Conservation (phyloP, 2,113 vertebrate genomes). For the Larimichthys polyactis region DNA sequence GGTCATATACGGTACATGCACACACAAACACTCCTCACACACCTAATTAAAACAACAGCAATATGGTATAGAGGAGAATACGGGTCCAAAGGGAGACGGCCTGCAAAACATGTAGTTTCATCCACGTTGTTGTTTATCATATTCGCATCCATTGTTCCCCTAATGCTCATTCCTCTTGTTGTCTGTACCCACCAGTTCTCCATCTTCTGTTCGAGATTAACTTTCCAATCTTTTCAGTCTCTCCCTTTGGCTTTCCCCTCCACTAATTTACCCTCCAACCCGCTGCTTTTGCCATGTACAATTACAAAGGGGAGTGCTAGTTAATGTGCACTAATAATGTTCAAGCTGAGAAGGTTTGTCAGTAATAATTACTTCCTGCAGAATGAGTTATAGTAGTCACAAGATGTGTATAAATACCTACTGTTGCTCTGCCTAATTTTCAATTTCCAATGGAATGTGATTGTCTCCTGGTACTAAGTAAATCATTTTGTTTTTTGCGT, state of each 20-base stretch:
- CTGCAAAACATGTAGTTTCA: conserved; percentile 72
- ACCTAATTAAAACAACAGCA: conserved; percentile 85
- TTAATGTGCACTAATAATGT: conserved; percentile 89
- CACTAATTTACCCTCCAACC: conserved; percentile 86
- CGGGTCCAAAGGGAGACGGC: conserved; percentile 73
- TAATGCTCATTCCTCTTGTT: conserved; percentile 43
- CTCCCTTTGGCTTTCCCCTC: conserved; percentile 77
- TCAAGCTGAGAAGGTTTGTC: conserved; percentile 90
- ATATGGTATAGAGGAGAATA: conserved; percentile 47
- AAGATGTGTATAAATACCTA: conserved; percentile 77
- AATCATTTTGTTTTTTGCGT: conserved; percentile 66
- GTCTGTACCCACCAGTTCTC: conserved; percentile 51
- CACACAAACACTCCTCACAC: conserved; percentile 34
- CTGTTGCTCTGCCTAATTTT: conserved; percentile 76
- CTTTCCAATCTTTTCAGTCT: conserved; percentile 64
- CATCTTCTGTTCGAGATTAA: conserved; percentile 69
- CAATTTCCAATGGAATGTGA: conserved; percentile 65
- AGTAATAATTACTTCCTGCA: conserved; percentile 91
- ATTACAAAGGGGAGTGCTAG: conserved; percentile 90
- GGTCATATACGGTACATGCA: conserved; percentile 38
- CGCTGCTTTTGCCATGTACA: conserved; percentile 86
- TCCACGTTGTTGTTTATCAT: conserved; percentile 73
- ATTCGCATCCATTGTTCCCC: conserved; percentile 63
- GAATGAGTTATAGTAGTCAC: conserved; percentile 84
- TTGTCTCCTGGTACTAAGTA: conserved; percentile 60